These are phyloP conservation scores for Plumapathes pennacea DNA, from an alignment of 92 coral and sea anemone species.

Conservation along the genomic window DNA sequence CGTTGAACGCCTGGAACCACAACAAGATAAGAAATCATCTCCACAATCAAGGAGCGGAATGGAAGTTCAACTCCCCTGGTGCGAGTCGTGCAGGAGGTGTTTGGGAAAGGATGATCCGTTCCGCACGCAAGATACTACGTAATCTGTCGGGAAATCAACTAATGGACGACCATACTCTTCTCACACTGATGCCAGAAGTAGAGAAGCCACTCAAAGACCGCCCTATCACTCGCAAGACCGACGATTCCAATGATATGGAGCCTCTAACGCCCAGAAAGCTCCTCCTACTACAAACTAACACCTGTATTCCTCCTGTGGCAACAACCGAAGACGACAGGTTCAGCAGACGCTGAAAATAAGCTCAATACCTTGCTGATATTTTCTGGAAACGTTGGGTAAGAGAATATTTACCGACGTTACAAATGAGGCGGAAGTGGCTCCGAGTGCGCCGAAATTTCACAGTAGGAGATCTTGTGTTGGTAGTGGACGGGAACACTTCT, in stretches of 20 bases:
- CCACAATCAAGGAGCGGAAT: conserved; percentile 16
- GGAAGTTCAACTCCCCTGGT: conserved; percentile 43
- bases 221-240: conserved; percentile 21
- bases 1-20: conserved; percentile 23
- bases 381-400: conserved; percentile 18
- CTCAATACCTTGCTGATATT: conserved; percentile 14
- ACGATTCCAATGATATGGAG: conserved; percentile 34
- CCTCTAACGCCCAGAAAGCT: conserved; percentile 37
- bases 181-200: conserved; percentile 22
- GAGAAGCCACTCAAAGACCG: conserved; percentile 32
- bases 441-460: conserved; percentile 1
- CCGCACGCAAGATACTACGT: conserved; percentile 20
- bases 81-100: conserved; percentile 52
- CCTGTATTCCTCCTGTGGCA: conserved; percentile 1
- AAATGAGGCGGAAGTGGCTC: conserved; percentile 7
- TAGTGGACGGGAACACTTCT: conserved; percentile 7
- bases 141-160: conserved; percentile 23
- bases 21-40: conserved; percentile 5
- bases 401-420: conserved; percentile 1
- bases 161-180: conserved; percentile 36
- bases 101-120: conserved; percentile 49
- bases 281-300: conserved; percentile 14
- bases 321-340: not conserved
- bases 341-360: conserved; percentile 10
- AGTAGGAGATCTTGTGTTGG: conserved; percentile 15